Evolutionary conservation across 2,797 vertebrate species (phyloP).

Genomic region (Typhlichthys subterraneus): DNA sequence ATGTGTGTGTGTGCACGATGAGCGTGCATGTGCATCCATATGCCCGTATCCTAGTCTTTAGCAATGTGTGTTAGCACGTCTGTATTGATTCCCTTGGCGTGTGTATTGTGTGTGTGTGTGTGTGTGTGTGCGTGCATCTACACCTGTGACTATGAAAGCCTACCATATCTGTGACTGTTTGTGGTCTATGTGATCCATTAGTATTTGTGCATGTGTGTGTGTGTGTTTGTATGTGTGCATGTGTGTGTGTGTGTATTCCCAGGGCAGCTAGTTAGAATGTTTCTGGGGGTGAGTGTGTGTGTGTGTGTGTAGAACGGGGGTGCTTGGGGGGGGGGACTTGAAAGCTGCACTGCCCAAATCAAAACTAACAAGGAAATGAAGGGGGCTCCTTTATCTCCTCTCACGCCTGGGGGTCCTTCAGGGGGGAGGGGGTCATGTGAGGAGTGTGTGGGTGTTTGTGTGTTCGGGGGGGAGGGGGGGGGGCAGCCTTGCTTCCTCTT

Average conservation of each 20-base stretch:
- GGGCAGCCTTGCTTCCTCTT: constrained; percentile 80
- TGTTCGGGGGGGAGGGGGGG: constrained; percentile 38
- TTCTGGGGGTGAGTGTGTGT: constrained; percentile 86
- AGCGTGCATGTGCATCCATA: constrained; percentile 30
- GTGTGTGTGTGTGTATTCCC: constrained; percentile 79
- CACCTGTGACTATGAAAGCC: constrained; percentile 52
- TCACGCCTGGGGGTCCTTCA: constrained; percentile 78
- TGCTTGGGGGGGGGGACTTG: constrained; percentile 83
- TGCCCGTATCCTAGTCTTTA: constrained; percentile 29
- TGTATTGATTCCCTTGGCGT: constrained; percentile 54
- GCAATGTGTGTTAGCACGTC: constrained; percentile 63
- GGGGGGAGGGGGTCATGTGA: constrained; percentile 61
- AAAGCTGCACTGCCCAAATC: constrained; percentile 92
- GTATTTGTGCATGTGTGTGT: not conserved
- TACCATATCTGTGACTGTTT: constrained; percentile 56
- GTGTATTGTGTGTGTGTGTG: constrained; percentile 47
- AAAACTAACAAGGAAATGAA: constrained; percentile 98
- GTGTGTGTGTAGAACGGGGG: too few relatives aligned
- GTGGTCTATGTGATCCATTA: constrained; percentile 53
- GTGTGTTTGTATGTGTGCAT: too few relatives aligned
- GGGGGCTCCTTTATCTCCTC: constrained; percentile 88
- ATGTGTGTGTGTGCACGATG: constrained; percentile 27
- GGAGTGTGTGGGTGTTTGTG: constrained; percentile 18
- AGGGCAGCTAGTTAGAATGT: constrained; percentile 97
- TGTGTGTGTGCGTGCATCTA: constrained; percentile 49